These are phyloP conservation scores for Cyclophora punctaria DNA, from an alignment of 2,888 invertebrate species.

Conservation along the genomic window DNA sequence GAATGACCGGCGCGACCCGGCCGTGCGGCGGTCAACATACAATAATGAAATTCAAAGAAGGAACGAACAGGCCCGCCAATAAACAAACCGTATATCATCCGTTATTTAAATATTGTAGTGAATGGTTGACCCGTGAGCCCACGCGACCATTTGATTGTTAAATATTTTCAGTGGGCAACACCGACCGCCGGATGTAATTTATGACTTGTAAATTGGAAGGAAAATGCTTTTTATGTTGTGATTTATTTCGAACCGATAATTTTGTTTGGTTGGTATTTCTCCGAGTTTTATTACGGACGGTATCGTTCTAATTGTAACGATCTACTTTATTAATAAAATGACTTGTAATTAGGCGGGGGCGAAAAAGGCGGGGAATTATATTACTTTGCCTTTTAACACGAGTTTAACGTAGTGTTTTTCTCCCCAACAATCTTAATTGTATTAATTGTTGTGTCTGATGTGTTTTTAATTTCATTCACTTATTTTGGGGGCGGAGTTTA, in stretches of 20 bases:
- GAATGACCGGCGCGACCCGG: constrained; percentile 63
- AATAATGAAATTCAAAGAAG: constrained; percentile 68
- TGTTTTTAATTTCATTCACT: constrained; percentile 21
- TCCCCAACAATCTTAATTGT: constrained; percentile 60
- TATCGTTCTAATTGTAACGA: constrained; percentile 58
- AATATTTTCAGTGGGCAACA: constrained; percentile 70
- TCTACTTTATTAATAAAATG: constrained; percentile 68
- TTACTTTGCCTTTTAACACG: constrained; percentile 60
- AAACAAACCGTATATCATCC: constrained; percentile 75
- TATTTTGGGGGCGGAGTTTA: constrained; percentile 15
- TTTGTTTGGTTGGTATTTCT: constrained; percentile 10
- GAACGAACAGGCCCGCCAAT: constrained; percentile 68
- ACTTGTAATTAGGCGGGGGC: constrained; percentile 67
- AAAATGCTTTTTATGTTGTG: constrained; percentile 22
- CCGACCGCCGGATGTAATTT: constrained; percentile 55
- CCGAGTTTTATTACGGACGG: constrained; percentile 18
- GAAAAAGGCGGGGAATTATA: constrained; percentile 66
- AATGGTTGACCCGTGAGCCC: constrained; percentile 71
- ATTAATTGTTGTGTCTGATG: constrained; percentile 61
- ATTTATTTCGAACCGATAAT: constrained; percentile 17
- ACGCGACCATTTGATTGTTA: constrained; percentile 70
- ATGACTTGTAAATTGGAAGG: constrained; percentile 52
- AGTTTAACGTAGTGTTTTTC: constrained; percentile 58
- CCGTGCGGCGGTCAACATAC: constrained; percentile 56
- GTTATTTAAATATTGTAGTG: constrained; percentile 68